phyloP scores from a whole-genome alignment of 2,113 vertebrate genomes.

The Anser cygnoides region DNA sequence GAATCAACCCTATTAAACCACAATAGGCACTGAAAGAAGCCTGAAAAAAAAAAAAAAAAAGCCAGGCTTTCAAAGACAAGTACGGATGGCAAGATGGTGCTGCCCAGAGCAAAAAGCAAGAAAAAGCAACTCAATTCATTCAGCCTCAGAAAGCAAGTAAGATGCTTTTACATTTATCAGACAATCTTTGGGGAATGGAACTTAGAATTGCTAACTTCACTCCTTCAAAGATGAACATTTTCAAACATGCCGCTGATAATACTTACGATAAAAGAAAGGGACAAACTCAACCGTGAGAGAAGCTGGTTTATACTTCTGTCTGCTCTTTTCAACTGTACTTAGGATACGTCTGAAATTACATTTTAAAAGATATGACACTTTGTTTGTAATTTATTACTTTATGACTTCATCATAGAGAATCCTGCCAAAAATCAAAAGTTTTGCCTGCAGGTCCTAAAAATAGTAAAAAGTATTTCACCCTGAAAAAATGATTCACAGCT shows the following conservation, averaged over 20 bases:
- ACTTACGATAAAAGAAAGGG: constrained; percentile 99
- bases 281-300: constrained; percentile 96
- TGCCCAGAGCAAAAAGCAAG: neutral
- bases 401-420: neutral
- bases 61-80: neutral
- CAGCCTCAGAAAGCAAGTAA: neutral
- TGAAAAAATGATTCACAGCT: neutral
- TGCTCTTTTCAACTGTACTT: constrained; percentile 89
- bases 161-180: neutral
- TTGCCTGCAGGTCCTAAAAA: neutral
- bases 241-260: neutral
- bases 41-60: neutral
- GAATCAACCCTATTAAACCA: neutral
- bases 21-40: neutral
- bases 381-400: neutral
- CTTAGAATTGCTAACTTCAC: neutral
- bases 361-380: constrained; percentile 19
- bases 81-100: neutral
- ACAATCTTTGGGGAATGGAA: neutral
- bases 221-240: neutral
- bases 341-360: constrained; percentile 81
- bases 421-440: neutral
- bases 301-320: constrained; percentile 96
- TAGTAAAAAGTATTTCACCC: neutral
- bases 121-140: neutral